phyloP scores from a whole-genome alignment of 2,888 invertebrate genomes.

The Plebejus argus region DNA sequence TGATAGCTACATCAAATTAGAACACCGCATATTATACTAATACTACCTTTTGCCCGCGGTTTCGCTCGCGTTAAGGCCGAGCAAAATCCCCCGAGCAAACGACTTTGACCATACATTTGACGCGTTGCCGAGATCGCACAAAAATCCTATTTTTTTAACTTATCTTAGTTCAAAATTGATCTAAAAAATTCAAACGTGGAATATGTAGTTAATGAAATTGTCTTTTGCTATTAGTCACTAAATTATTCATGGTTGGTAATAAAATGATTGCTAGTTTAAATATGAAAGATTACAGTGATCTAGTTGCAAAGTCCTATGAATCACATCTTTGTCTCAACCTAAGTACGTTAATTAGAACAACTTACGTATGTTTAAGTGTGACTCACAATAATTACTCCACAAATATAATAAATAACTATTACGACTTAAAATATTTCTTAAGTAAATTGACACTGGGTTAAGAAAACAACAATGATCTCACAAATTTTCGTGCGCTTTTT shows the following conservation, averaged over 20 bases:
- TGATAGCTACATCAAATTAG: neutral
- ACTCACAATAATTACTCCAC: slow-evolving; percentile 9
- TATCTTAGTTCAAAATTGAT: too few species aligned
- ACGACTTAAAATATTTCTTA: neutral
- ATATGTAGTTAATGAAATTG: too few species aligned
- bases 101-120: too few species aligned
- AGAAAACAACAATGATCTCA: neutral
- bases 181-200: too few species aligned
- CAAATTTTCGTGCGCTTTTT: too few species aligned
- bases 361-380: slow-evolving; percentile 13
- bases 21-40: too few species aligned
- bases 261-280: neutral
- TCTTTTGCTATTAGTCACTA: neutral
- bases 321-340: slow-evolving; percentile 15
- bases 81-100: too few species aligned
- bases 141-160: too few species aligned
- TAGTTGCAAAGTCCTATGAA: neutral
- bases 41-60: too few species aligned
- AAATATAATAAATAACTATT: slow-evolving; percentile 8
- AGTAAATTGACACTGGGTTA: neutral
- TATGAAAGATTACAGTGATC: neutral
- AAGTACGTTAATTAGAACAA: neutral
- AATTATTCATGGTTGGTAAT: neutral
- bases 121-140: too few species aligned
- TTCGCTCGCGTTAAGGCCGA: too few species aligned